Base-by-base conservation (phyloP, 1,140 invertebrate genomes). In the Gonioctena quinquepunctata region DNA sequence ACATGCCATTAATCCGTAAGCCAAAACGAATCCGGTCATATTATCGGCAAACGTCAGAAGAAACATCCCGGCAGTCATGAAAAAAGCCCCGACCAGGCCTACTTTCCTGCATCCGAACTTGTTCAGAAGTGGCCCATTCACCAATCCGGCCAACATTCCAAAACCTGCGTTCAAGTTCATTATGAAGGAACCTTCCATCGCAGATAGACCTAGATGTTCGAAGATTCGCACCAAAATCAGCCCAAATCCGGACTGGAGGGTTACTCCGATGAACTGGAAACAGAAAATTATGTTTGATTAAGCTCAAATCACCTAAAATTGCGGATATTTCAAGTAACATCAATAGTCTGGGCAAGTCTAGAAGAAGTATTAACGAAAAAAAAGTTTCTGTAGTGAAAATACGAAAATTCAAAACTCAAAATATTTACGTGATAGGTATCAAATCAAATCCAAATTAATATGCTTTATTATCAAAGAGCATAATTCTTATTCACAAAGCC, bases 91-190 rank as follows among this genome's bases (percentile, higher is more conserved):
- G 3, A 84, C 78, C 8, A 90, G 73, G 2, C 87, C 87, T 2
- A 91, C 86, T 84, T 90, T 88, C 19, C 90, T 83, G 70, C 87
- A 91, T 11, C 88, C 88, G 65, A 89, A 90, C 33, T 82, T 85
- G 75, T 87, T 87, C 64, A 91, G 87, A 52, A 91, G 83, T 25
- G 89, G 88, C 2, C 90, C 90, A 78, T 90, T 90, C 1, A 89
- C 79, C 25, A 92, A 78, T 33, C 90, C 89, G 86, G 82, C 74
- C 83, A 86, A 57, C 78, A 81, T 78, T 87, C 88, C 89, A 77
- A 89, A 84, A 1, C 89, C 89, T 2, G 85, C 84, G 81, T 91
- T 88, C 59, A 88, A 86, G 75, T 91, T 92, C 69, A 91, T 88
- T 65, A 91, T 88, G 7, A 89, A 87, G 1, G 90, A 88, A 11